Conservation (phyloP, 2,888 invertebrate species). For the Stramonita haemastoma region DNA sequence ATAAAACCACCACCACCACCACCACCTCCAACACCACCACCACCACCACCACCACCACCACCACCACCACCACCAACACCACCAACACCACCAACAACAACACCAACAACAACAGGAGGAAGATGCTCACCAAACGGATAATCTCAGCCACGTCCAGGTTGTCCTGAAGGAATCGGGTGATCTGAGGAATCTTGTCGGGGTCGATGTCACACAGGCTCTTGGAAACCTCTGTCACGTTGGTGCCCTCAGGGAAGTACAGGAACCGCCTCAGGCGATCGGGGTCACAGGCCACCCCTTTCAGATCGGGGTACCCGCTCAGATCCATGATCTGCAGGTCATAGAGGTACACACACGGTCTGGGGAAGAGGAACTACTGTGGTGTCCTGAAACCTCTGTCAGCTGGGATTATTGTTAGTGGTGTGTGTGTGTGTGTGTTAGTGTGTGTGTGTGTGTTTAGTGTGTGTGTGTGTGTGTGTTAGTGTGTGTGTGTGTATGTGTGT, state of each 20-base stretch:
- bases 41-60: too few species aligned
- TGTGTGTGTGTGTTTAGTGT: background rate
- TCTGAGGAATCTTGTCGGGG: slow-evolving; percentile 55
- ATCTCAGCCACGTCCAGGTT: slow-evolving; percentile 64
- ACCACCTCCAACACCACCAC: too few species aligned
- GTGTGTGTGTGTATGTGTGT: background rate
- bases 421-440: too few species aligned
- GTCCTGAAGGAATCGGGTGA: slow-evolving; percentile 57
- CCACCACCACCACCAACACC: background rate
- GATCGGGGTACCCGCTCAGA: slow-evolving; percentile 55
- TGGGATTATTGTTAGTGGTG: too few species aligned
- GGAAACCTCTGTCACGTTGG: slow-evolving; percentile 57
- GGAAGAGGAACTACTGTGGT: background rate
- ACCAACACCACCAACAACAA: background rate
- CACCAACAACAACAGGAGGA: background rate
- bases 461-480: slow-evolving; percentile 1
- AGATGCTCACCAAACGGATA: slow-evolving; percentile 61
- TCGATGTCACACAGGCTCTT: slow-evolving; percentile 60
- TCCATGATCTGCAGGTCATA: slow-evolving; percentile 54
- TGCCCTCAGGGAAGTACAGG: slow-evolving; percentile 56
- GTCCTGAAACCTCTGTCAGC: too few species aligned
- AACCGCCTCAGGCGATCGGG: slow-evolving; percentile 56
- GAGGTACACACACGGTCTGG: too few species aligned
- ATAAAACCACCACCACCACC: too few species aligned
- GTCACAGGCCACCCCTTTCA: slow-evolving; percentile 62